Evolutionary conservation across 2,113 vertebrate genomes (phyloP), one percentile per base, ranked within the genome.

Genomic region (Chaetura pelagica): DNA sequence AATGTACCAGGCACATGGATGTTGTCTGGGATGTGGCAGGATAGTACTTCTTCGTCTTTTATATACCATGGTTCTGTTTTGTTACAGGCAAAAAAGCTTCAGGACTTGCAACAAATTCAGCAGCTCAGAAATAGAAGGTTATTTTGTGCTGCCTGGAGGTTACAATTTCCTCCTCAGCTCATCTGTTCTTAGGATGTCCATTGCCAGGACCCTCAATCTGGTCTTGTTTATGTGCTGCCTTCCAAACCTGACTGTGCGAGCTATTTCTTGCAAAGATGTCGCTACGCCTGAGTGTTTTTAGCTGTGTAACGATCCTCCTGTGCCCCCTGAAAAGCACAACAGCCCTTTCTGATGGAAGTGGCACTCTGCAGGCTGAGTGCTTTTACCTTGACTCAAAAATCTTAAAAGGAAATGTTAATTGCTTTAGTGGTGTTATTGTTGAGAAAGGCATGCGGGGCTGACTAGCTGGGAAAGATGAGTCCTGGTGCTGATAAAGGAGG

Each of bases 361-460:
- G 68, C 44, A 19, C 69, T 91, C 75, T 72, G 62, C 72, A 42
- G 83, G 40, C 52, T 71, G 72, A 92, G 52, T 90, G 83, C 69
- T 96, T 97, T 93, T 90, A 84, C 96, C 79, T 95, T 81, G 61
- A 87, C 80, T 94, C 62, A 23, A 46, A 46, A 93, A 93, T 81
- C 77, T 96, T 88, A 57, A 88, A 91, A 89, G 49, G 44, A 94
- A 87, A 90, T 84, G 80, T 94, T 97, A 96, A 95, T 95, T 97
- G 62, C 86, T 94, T 95, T 92, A 79, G 69, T 68, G 87, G 58
- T 55, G 68, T 62, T 86, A 27, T 24, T 94, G 73, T 89, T 58
- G 61, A 44, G 79, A 64, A 84, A 93, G 61, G 73, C 83, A 68
- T 3, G 12, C 61, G 0, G 13, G 48, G 66, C 49, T 49, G 73